phyloP scores from a whole-genome alignment of 2,113 vertebrate genomes.

The Enhydra lutris region DNA sequence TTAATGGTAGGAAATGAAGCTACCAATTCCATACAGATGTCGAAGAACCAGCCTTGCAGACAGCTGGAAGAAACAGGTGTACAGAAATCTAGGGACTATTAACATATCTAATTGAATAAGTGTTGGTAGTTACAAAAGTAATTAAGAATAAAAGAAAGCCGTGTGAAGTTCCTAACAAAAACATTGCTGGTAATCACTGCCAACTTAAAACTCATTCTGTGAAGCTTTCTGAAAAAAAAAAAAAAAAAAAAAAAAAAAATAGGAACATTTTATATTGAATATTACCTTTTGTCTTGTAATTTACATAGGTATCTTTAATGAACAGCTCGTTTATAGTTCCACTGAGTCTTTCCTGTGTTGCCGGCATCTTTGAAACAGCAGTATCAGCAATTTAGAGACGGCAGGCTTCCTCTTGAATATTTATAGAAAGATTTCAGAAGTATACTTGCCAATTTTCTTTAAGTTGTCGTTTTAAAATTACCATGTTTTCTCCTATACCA shows the following conservation, averaged over 20 bases:
- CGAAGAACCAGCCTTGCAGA: slow-evolving; percentile 66
- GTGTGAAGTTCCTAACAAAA: slow-evolving; percentile 61
- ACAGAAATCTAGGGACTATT: slow-evolving; percentile 71
- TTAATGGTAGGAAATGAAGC: slow-evolving; percentile 56
- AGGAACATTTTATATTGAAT: slow-evolving; percentile 53
- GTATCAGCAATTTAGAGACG: slow-evolving; percentile 61
- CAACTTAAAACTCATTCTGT: slow-evolving; percentile 56
- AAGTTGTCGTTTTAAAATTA: slow-evolving; percentile 41
- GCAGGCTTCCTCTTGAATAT: slow-evolving; percentile 65
- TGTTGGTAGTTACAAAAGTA: slow-evolving; percentile 68
- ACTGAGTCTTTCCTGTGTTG: slow-evolving; percentile 24
- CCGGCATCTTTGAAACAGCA: slow-evolving; percentile 57
- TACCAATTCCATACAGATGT: slow-evolving; percentile 60
- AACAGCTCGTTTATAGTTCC: slow-evolving; percentile 48
- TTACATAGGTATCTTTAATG: slow-evolving; percentile 66
- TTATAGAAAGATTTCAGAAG: slow-evolving; percentile 68
- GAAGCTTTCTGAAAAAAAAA: slow-evolving; percentile 1
- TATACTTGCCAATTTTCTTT: slow-evolving; percentile 53
- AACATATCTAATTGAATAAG: slow-evolving; percentile 79
- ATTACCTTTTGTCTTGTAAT: slow-evolving; percentile 67
- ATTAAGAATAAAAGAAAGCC: slow-evolving; percentile 64
- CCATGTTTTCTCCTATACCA: background rate
- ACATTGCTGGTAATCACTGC: slow-evolving; percentile 63
- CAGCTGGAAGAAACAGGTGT: slow-evolving; percentile 71
- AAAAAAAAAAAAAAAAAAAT: background rate